Base-by-base conservation (phyloP, 2,888 invertebrate genomes). In the Harmothoe impar region DNA sequence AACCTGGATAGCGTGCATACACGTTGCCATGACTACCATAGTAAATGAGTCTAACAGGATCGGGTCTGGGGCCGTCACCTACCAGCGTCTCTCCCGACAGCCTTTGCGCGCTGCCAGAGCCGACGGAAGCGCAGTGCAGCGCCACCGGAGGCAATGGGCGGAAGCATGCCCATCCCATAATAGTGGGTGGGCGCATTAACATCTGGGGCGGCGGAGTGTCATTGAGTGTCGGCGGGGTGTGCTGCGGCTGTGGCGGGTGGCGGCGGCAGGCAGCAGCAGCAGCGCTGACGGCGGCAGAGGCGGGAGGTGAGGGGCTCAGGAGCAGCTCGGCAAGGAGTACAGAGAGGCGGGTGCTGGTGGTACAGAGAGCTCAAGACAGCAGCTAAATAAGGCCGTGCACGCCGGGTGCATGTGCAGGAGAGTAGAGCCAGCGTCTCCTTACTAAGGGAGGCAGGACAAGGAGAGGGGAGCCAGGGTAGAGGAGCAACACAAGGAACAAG, bases 131-230 rank as follows among this genome's bases (percentile, higher is more conserved):
- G 29, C 72, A 43, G 43, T 23, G 29, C 72, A 72, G 29, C 72
- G 31, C 29, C 29, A 17, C 29, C 72, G 25, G 72, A 15, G 72
- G 25, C 72, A 15, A 12, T 15, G 5, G 29, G 31, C 29, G 25
- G 72, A 25, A 31, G 29, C 72, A 5, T 7, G 72, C 5, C 81
- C 81, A 81, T 81, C 81, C 81, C 81, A 81, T 81, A 81, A 81
- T 81, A 81, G 20, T 81, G 23, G 35, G 81, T 17, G 17, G 43
- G 81, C 81, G 43, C 81, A 81, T 81, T 81, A 81, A 23, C 81
- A 81, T 81, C 43, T 15, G 20, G 35, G 35, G 43, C 33, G 35
- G 43, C 33, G 81, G 23, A 33, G 33, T 81, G 81, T 15, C 77
- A 77, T 31, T 77, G 12, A 81, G 72, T 15, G 15, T 29, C 72